A percentile compares a stretch with the other conserved stretches of the same genome.
Evolutionary conservation across 92 coral and sea anemone genomes (phyloP).

Genomic region (Epizoanthus scotinus): DNA sequence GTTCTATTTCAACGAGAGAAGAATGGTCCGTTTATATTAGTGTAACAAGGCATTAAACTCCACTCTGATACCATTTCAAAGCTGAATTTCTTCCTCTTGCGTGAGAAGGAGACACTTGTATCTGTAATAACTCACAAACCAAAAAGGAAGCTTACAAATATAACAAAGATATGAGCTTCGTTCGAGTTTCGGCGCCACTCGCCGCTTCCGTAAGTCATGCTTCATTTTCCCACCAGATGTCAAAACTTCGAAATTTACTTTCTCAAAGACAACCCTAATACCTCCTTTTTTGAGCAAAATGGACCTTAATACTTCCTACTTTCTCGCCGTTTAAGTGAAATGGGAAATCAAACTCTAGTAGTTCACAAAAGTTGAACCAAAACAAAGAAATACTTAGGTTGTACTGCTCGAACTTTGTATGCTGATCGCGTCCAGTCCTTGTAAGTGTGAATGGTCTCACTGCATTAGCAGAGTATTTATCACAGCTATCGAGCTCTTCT

Average conservation of each 20-base stretch:
- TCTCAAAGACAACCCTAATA: constrained; percentile 36
- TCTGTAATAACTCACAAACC: neutral
- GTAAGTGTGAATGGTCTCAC: constrained; percentile 41
- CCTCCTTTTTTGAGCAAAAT: constrained; percentile 45
- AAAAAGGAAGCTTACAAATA: constrained; percentile 18
- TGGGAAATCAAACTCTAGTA: constrained; percentile 26
- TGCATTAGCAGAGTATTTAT: constrained; percentile 43
- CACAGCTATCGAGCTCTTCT: constrained; percentile 34
- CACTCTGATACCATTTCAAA: neutral
- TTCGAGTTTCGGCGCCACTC: constrained; percentile 33
- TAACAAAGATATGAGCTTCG: constrained; percentile 5
- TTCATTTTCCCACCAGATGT: constrained; percentile 47
- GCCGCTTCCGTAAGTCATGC: constrained; percentile 35
- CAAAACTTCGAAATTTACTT: constrained; percentile 32
- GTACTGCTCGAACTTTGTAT: neutral
- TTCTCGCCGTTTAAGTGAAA: constrained; percentile 28
- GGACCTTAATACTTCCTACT: constrained; percentile 39
- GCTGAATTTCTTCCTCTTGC: neutral
- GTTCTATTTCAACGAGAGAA: constrained; percentile 16
- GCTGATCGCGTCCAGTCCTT: constrained; percentile 1
- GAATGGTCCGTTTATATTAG: constrained; percentile 17
- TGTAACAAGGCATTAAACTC: neutral
- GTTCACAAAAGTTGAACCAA: neutral
- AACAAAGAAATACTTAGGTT: neutral
- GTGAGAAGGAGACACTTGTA: neutral